Percentiles rank a stretch among this genome's conserved stretches.
Evolutionary conservation across 2,113 vertebrate genomes (phyloP).

Genomic region (Archilochus colubris): DNA sequence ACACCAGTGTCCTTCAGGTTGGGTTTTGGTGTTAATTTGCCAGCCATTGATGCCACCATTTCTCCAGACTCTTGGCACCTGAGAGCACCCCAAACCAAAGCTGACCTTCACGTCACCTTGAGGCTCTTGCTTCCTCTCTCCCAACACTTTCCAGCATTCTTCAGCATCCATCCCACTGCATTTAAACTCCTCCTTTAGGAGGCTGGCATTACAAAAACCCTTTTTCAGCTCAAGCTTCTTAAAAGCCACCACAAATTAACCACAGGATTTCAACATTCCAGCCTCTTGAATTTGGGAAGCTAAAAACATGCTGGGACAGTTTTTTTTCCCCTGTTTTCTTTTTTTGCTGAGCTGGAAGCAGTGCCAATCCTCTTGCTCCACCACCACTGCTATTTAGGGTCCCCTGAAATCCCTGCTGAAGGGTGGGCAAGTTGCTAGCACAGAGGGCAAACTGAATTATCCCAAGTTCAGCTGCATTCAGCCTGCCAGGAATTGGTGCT

Average conservation of each 20-base stretch:
- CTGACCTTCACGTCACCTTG: background rate
- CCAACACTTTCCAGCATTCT: background rate
- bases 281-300: background rate
- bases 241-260: background rate
- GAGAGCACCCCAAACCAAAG: background rate
- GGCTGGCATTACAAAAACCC: background rate
- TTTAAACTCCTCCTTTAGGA: background rate
- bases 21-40: background rate
- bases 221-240: background rate
- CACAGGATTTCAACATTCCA: background rate
- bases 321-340: background rate
- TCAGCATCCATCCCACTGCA: background rate
- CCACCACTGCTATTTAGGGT: background rate
- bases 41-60: background rate
- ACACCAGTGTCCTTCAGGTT: background rate
- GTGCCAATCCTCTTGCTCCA: background rate
- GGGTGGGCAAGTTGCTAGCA: background rate
- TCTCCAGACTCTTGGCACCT: background rate
- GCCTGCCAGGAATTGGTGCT: background rate
- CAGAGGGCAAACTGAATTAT: background rate
- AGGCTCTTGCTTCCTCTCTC: background rate
- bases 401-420: too few relatives aligned
- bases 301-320: background rate
- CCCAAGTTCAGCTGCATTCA: background rate
- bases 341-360: background rate